These are phyloP conservation scores for Xerus inauris DNA, from an alignment of 2,113 vertebrate genomes.

Conservation along the genomic window DNA sequence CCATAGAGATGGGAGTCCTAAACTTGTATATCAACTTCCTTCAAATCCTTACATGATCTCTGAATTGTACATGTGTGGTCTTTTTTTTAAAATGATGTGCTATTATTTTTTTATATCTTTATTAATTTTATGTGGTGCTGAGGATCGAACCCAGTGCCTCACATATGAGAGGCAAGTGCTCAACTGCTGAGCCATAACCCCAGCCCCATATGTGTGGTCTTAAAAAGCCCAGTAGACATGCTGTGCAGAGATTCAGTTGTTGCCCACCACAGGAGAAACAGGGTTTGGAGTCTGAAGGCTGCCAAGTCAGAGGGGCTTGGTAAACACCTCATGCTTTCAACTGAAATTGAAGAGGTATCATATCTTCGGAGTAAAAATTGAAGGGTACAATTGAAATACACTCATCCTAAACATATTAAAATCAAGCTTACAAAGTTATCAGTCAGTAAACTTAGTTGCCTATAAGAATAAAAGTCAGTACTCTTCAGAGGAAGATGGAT, in stretches of 20 bases:
- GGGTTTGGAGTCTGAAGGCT: too few relatives aligned
- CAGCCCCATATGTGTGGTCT: too few relatives aligned
- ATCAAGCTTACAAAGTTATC: not conserved
- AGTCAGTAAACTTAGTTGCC: not conserved
- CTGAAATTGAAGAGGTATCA: not conserved
- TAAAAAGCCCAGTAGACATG: not conserved
- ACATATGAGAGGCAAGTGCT: too few relatives aligned
- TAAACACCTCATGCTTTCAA: too few relatives aligned
- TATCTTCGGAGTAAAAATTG: not conserved
- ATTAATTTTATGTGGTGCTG: too few relatives aligned
- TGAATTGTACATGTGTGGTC: not conserved
- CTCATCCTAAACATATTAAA: not conserved
- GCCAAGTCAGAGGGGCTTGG: too few relatives aligned
- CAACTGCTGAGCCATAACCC: too few relatives aligned
- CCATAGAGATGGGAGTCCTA: not conserved
- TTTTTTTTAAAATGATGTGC: too few relatives aligned
- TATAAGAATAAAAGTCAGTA: constrained; percentile 23
- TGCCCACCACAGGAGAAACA: too few relatives aligned
- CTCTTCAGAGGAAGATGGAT: not conserved
- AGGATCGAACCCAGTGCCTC: too few relatives aligned
- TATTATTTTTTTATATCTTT: too few relatives aligned
- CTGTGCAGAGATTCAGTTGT: not conserved
- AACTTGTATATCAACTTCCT: not conserved
- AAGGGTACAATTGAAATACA: constrained; percentile 23
- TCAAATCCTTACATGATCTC: not conserved